Percentiles rank a stretch among this genome's conserved stretches.
These are phyloP conservation scores for Dreissena rostriformis DNA, from an alignment of 1,140 invertebrate species.

Conservation along the genomic window DNA sequence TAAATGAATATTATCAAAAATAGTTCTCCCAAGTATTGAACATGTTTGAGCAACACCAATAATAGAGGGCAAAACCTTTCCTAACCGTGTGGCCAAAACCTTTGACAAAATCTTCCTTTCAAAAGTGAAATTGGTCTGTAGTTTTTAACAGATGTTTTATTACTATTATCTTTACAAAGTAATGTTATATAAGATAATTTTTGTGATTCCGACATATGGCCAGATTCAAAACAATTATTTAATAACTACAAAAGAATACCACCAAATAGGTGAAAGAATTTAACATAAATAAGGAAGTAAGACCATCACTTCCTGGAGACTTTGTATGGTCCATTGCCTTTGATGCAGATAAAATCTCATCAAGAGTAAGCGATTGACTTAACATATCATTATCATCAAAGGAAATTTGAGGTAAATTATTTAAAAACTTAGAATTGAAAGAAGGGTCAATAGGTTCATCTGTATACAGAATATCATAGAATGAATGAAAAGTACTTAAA, in stretches of 20 bases:
- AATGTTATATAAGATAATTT: constrained; percentile 60
- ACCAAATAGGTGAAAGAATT: constrained; percentile 59
- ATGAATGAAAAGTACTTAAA: constrained; percentile 46
- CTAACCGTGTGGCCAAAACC: constrained; percentile 53
- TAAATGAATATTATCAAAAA: constrained; percentile 67
- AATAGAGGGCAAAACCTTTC: constrained; percentile 49
- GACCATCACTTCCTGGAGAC: constrained; percentile 64
- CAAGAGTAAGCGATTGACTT: constrained; percentile 44
- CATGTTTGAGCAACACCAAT: constrained; percentile 63
- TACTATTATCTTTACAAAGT: constrained; percentile 60
- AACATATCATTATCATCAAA: constrained; percentile 23
- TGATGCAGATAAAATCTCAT: constrained; percentile 47
- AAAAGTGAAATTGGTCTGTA: constrained; percentile 65
- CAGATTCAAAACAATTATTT: constrained; percentile 49
- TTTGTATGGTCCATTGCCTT: constrained; percentile 57
- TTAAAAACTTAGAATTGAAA: constrained; percentile 51
- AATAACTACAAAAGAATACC: constrained; percentile 45
- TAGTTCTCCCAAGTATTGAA: constrained; percentile 52
- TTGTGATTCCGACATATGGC: constrained; percentile 51
- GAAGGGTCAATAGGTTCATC: constrained; percentile 49
- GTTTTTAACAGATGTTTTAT: constrained; percentile 48
- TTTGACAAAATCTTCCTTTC: constrained; percentile 66
- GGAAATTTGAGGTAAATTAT: constrained; percentile 55
- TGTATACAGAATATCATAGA: constrained; percentile 62
- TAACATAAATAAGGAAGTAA: constrained; percentile 63